phyloP scores from a whole-genome alignment of 2,888 invertebrate species.

The Coenonympha glycerion region DNA sequence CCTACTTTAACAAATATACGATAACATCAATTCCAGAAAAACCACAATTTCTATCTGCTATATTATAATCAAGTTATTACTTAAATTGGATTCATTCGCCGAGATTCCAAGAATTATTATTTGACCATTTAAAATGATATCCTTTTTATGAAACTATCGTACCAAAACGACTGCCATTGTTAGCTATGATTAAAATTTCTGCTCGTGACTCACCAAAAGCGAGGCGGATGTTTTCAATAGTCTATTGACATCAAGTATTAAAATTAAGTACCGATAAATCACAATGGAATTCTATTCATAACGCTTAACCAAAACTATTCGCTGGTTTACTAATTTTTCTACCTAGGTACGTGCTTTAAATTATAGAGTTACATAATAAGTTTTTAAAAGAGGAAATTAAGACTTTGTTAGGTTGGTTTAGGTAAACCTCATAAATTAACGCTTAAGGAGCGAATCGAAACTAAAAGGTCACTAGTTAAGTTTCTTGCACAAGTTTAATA shows the following conservation, averaged over 20 bases:
- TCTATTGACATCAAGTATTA: conserved; percentile 18
- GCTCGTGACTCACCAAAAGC: conserved; percentile 12
- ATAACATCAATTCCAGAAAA: too few relatives aligned
- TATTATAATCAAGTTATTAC: not conserved
- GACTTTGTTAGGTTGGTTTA: too few relatives aligned
- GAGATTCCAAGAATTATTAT: not conserved
- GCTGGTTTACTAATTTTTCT: not conserved
- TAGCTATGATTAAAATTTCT: conserved; percentile 25
- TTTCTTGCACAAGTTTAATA: too few relatives aligned
- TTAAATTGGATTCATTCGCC: not conserved
- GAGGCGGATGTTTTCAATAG: conserved; percentile 12
- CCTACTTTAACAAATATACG: too few relatives aligned
- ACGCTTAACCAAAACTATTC: conserved; percentile 1
- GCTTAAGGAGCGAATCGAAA: too few relatives aligned
- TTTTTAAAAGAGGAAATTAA: too few relatives aligned
- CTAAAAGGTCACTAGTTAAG: too few relatives aligned
- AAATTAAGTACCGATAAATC: conserved; percentile 17
- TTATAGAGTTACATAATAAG: not conserved
- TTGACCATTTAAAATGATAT: conserved; percentile 9
- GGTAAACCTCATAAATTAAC: too few relatives aligned
- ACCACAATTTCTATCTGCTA: too few relatives aligned
- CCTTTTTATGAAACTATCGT: conserved; percentile 19
- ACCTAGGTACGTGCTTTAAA: too few relatives aligned
- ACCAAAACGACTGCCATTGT: conserved; percentile 17
- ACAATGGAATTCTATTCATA: conserved; percentile 13